These are phyloP conservation scores for Marmota flaviventris DNA, from an alignment of 2,113 vertebrate genomes.

Conservation along the genomic window DNA sequence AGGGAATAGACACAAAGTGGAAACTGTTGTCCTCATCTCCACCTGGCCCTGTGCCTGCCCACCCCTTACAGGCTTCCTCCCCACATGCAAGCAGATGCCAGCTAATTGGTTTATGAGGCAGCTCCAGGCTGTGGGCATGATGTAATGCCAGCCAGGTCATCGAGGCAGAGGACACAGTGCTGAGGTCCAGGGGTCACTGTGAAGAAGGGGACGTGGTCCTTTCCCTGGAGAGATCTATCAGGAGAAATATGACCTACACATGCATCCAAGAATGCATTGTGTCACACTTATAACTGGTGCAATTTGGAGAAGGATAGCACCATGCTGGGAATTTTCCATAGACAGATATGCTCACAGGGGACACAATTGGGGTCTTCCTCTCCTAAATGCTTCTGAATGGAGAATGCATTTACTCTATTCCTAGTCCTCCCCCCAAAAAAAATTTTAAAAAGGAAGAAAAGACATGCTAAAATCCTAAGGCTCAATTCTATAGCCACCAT, in stretches of 20 bases:
- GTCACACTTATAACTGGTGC: not conserved
- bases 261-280: not conserved
- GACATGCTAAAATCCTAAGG: not conserved
- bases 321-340: not conserved
- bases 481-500: not conserved
- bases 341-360: not conserved
- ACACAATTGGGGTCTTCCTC: not conserved
- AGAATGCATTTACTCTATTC: not conserved
- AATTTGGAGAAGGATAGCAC: not conserved
- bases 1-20: not conserved
- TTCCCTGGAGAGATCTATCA: not conserved
- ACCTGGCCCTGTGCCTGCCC: not conserved
- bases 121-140: not conserved
- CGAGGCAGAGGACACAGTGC: not conserved
- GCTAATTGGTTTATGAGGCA: not conserved
- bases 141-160: not conserved
- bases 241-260: not conserved
- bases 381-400: not conserved
- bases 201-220: not conserved
- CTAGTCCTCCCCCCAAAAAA: no score
- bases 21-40: not conserved
- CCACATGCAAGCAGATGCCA: not conserved
- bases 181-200: not conserved
- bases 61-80: not conserved
- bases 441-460: no score